Percentiles rank a stretch among this genome's conserved stretches.
Evolutionary conservation across 2,888 invertebrate species (phyloP).

Genomic region (Epirrita christyi): DNA sequence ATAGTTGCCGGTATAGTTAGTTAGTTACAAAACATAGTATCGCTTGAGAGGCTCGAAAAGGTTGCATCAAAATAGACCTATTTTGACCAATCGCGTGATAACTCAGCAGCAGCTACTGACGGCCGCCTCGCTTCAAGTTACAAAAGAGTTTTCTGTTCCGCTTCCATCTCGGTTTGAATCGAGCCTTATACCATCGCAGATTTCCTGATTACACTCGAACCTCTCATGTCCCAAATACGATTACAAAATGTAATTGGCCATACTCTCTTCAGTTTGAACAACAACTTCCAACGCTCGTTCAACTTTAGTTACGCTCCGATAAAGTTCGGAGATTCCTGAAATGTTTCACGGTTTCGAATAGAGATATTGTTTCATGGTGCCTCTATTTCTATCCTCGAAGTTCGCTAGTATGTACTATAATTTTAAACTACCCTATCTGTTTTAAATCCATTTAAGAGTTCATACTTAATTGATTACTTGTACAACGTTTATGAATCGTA

Average conservation of each 20-base stretch:
- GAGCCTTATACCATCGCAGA: constrained; percentile 16
- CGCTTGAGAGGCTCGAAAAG: too few relatives aligned
- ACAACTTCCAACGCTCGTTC: constrained; percentile 10
- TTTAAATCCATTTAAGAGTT: too few relatives aligned
- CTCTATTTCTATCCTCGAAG: constrained; percentile 1
- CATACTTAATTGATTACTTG: too few relatives aligned
- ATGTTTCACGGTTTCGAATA: constrained; percentile 34
- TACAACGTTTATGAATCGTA: too few relatives aligned
- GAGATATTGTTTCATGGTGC: constrained; percentile 26
- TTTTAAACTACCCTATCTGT: background rate
- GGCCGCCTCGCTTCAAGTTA: too few relatives aligned
- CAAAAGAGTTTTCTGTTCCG: too few relatives aligned
- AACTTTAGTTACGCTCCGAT: constrained; percentile 30
- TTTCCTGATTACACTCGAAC: constrained; percentile 28
- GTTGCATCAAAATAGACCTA: too few relatives aligned
- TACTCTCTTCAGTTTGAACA: constrained; percentile 13
- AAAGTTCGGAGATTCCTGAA: constrained; percentile 36
- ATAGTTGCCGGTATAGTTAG: too few relatives aligned
- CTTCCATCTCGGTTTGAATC: too few relatives aligned
- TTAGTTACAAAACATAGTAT: too few relatives aligned
- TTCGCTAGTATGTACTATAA: background rate
- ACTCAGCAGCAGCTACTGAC: too few relatives aligned
- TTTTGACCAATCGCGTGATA: too few relatives aligned
- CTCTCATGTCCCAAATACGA: constrained; percentile 30
- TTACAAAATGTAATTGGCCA: constrained; percentile 35